These are phyloP conservation scores for Chymomyza caudatula DNA, from an alignment of 2,888 invertebrate species.

Conservation along the genomic window DNA sequence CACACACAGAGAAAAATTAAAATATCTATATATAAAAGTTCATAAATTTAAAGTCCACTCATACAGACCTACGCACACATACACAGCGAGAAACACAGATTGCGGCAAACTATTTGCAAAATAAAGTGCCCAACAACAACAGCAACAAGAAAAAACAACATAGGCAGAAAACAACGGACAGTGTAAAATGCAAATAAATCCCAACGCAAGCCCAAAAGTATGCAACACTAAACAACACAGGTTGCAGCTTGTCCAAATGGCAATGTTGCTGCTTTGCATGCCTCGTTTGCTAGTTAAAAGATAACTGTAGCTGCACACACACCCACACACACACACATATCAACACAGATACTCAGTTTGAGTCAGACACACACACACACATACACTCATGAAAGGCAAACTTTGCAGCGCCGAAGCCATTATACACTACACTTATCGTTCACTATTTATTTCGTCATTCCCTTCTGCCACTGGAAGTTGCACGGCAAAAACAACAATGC, in stretches of 20 bases:
- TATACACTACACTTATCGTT: no score
- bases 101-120: slow-evolving; percentile 65
- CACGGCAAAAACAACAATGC: no score
- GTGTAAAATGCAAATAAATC: slow-evolving; percentile 66
- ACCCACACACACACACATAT: slow-evolving; percentile 7
- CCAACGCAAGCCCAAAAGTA: slow-evolving; percentile 52
- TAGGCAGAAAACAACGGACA: slow-evolving; percentile 8
- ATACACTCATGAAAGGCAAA: slow-evolving; percentile 47
- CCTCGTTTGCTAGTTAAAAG: slow-evolving; percentile 59
- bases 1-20: slow-evolving; percentile 31
- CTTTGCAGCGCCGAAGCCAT: no score
- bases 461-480: no score
- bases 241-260: slow-evolving; percentile 41
- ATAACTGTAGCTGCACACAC: slow-evolving; percentile 41
- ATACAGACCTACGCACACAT: background rate
- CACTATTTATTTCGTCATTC: no score
- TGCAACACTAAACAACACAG: slow-evolving; percentile 55
- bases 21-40: slow-evolving; percentile 52
- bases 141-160: background rate
- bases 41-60: slow-evolving; percentile 50
- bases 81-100: slow-evolving; percentile 42
- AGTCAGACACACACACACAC: background rate
- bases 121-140: slow-evolving; percentile 38
- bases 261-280: slow-evolving; percentile 38
- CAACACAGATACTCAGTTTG: background rate